Conservation (phyloP, 2,888 invertebrate genomes). For the Onchidella celtica region DNA sequence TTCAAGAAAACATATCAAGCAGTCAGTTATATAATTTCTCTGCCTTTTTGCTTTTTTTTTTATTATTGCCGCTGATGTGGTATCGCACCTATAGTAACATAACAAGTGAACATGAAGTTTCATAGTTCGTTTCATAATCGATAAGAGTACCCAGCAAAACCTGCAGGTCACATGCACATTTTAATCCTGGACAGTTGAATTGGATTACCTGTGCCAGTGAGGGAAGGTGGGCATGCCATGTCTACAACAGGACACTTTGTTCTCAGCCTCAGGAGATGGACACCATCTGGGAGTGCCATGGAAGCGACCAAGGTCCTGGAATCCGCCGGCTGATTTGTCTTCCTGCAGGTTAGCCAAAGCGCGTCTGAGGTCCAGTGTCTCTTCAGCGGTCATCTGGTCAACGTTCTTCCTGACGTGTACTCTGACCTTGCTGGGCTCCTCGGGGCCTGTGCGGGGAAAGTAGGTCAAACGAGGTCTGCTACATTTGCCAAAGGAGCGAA, state of each 20-base stretch:
- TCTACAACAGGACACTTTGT: slow-evolving; percentile 57
- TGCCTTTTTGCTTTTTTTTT: no score
- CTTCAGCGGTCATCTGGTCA: slow-evolving; percentile 44
- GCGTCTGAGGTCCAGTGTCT: slow-evolving; percentile 51
- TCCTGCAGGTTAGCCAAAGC: slow-evolving; percentile 50
- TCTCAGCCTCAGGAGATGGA: slow-evolving; percentile 53
- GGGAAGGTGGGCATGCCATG: slow-evolving; percentile 59
- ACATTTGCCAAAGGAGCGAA: no score
- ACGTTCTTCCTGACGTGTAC: slow-evolving; percentile 50
- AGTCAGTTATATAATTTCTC: no score
- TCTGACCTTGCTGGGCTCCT: background rate
- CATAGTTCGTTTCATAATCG: no score
- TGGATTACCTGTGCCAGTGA: slow-evolving; percentile 60
- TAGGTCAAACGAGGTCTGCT: no score
- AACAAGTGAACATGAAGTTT: no score
- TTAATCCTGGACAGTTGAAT: no score
- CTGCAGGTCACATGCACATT: no score
- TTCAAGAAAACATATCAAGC: no score
- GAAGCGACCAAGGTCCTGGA: slow-evolving; percentile 54
- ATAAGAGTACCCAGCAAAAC: no score
- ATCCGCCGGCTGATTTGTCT: slow-evolving; percentile 52
- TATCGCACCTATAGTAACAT: no score
- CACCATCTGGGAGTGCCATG: slow-evolving; percentile 60
- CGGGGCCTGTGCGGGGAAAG: background rate
- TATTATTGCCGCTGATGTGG: no score